phyloP scores from a whole-genome alignment of 1,140 invertebrate genomes.

The Diorhabda carinulata region DNA sequence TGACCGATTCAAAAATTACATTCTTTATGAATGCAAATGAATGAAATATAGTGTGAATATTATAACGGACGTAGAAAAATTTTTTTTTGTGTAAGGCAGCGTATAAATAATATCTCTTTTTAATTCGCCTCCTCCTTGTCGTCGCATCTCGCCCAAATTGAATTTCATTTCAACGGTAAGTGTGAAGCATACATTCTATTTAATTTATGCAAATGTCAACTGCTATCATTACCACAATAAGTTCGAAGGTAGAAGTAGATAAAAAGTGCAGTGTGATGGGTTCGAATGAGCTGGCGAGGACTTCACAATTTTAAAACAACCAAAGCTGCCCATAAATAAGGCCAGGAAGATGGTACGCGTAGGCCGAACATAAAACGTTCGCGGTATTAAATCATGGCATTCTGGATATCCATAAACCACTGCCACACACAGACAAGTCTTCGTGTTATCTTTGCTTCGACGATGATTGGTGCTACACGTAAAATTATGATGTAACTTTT shows the following conservation, averaged over 20 bases:
- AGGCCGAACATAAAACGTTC: conserved; percentile 43
- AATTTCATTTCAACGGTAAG: no score
- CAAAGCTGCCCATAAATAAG: conserved; percentile 41
- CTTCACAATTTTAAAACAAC: conserved; percentile 43
- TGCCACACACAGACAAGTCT: conserved; percentile 35
- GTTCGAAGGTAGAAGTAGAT: conserved; percentile 6
- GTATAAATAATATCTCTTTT: no score
- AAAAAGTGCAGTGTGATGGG: conserved; percentile 14
- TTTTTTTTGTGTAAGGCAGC: no score
- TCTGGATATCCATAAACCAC: conserved; percentile 38
- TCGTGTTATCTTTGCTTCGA: conserved; percentile 12
- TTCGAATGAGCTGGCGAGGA: conserved; percentile 20
- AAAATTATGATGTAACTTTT: conserved; percentile 3
- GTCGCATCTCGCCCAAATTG: no score
- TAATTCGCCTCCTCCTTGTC: no score
- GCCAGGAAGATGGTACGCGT: conserved; percentile 42
- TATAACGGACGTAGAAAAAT: no score
- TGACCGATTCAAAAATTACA: no score
- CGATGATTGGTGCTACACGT: conserved; percentile 1
- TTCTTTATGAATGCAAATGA: no score
- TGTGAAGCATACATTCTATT: not conserved
- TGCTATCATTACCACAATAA: conserved; percentile 2
- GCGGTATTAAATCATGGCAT: conserved; percentile 44
- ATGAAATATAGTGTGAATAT: no score
- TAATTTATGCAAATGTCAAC: not conserved